phyloP scores from a whole-genome alignment of 2,113 vertebrate species.

The Rhegmatorhina hoffmannsi region DNA sequence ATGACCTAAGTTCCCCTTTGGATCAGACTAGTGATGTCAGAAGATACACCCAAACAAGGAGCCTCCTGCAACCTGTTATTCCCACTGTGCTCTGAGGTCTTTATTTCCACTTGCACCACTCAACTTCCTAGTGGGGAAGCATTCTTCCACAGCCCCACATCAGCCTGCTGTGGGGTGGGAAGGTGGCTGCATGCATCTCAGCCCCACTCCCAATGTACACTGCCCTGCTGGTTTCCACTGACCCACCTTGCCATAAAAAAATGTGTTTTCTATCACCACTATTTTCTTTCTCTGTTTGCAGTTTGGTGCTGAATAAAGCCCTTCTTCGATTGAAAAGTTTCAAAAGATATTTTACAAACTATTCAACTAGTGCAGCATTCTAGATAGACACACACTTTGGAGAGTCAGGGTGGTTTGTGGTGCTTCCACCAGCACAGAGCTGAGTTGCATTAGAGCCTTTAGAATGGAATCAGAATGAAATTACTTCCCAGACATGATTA shows the following conservation, averaged over 20 bases:
- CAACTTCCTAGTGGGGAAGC: neutral
- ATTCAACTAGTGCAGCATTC: fast-evolving
- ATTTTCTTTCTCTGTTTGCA: neutral
- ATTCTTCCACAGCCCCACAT: fast-evolving
- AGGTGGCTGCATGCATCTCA: fast-evolving
- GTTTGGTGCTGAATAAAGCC: neutral
- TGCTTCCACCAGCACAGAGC: neutral
- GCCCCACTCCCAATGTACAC: fast-evolving
- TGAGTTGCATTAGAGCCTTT: neutral
- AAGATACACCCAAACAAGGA: neutral
- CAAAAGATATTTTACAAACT: neutral
- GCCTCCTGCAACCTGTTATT: neutral
- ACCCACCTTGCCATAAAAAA: fast-evolving
- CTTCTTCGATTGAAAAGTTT: fast-evolving
- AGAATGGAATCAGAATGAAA: neutral
- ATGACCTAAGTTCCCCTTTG: neutral
- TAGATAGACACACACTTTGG: fast-evolving
- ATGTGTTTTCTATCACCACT: neutral
- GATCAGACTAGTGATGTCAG: neutral
- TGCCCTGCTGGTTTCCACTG: fast-evolving
- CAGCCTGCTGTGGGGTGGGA: neutral
- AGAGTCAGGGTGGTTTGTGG: neutral
- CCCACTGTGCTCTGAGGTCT: neutral
- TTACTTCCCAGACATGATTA: fast-evolving
- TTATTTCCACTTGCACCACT: neutral